Percentiles rank a stretch among this genome's conserved stretches.
These are phyloP conservation scores for Thalpophila matura DNA, from an alignment of 2,888 invertebrate species.

Conservation along the genomic window DNA sequence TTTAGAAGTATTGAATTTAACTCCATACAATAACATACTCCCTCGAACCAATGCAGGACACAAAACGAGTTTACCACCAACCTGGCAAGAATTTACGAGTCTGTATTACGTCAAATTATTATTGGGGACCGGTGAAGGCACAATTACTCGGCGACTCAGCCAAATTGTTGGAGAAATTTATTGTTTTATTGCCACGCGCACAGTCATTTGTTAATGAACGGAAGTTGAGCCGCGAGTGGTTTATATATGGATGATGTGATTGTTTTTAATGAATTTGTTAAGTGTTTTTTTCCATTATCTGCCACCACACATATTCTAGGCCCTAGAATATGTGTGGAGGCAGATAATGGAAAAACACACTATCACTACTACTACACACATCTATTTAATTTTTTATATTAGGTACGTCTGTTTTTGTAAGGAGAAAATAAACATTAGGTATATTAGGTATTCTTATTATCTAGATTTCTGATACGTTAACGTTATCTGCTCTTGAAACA, in stretches of 20 bases:
- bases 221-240: conserved; percentile 26
- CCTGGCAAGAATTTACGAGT: conserved; percentile 71
- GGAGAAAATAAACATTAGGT: too few species aligned
- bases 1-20: background rate
- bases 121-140: conserved; percentile 61
- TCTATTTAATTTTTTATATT: too few species aligned
- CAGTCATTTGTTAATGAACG: conserved; percentile 67
- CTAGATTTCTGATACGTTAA: background rate
- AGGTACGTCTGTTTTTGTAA: too few species aligned
- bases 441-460: too few species aligned
- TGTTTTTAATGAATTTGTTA: too few species aligned
- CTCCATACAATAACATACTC: background rate
- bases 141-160: conserved; percentile 64
- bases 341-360: too few species aligned
- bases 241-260: conserved; percentile 12
- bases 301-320: too few species aligned
- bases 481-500: too few species aligned
- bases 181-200: conserved; percentile 65
- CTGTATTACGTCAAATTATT: conserved; percentile 79
- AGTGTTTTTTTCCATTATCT: too few species aligned
- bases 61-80: conserved; percentile 53
- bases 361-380: too few species aligned
- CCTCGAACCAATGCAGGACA: background rate
- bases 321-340: too few species aligned
- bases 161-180: conserved; percentile 70